Percentiles rank a stretch among this genome's conserved stretches.
Conservation (phyloP, 2,888 invertebrate species). For the Ischnura elegans region DNA sequence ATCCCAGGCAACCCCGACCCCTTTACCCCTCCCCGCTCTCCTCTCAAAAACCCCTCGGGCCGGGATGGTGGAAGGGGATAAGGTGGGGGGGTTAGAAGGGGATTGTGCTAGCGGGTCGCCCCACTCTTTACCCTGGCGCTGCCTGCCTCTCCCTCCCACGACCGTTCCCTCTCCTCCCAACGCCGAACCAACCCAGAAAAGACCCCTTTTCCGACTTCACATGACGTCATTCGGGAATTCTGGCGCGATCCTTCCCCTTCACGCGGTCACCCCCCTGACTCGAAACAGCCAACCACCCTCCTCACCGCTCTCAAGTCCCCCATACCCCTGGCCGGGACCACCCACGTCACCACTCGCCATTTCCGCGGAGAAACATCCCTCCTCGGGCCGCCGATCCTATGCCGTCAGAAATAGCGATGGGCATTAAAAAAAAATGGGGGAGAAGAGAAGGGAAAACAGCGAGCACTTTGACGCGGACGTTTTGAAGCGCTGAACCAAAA, state of each 20-base stretch:
- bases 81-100: not conserved
- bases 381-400: not conserved
- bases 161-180: not conserved
- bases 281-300: not conserved
- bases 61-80: not conserved
- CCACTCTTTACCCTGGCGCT: conserved; percentile 13
- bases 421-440: too few relatives aligned
- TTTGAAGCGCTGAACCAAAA: too few relatives aligned
- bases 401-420: not conserved
- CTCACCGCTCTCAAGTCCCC: conserved; percentile 71
- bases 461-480: too few relatives aligned
- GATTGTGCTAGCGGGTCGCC: not conserved
- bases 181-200: not conserved
- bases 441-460: too few relatives aligned
- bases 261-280: conserved; percentile 70
- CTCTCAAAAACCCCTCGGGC: not conserved
- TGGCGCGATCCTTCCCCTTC: conserved; percentile 72
- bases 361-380: not conserved
- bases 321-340: conserved; percentile 73
- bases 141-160: not conserved
- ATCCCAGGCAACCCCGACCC: not conserved
- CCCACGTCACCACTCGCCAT: conserved; percentile 39
- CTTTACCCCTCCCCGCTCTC: not conserved
- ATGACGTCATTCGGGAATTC: conserved; percentile 57
- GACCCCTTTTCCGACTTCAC: conserved; percentile 13